Base-by-base conservation (phyloP, 92 coral and sea anemone species). In the Zoanthus gigantus region DNA sequence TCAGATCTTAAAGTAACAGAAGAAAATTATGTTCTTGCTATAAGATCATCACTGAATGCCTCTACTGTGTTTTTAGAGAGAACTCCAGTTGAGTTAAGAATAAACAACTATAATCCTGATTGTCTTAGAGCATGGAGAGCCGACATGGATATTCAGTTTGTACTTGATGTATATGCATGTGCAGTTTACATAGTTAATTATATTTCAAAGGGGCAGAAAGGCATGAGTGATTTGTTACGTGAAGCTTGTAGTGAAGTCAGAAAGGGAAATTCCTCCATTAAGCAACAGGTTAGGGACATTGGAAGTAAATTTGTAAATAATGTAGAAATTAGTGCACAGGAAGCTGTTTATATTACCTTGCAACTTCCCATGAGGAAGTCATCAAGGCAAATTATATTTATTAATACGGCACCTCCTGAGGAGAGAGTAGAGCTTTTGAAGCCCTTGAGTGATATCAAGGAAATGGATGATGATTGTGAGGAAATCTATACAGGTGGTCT, bases 291-390 rank as follows among this genome's bases (percentile, higher is more conserved):
- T 37, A 37, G 74, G 76, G 42, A 89, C 84, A 58, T 92, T 90
- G 32, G 89, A 86, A 78, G 74, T 15, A 77, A 74, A 37, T 37
- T 37, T 37, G 42, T 37, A 37, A 37, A 37, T 37, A 37, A 37
- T 37, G 42, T 37, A 37, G 42, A 37, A 37, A 37, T 37, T 37
- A 37, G 42, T 37, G 42, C 42, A 37, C 42, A 37, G 42, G 42
- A 37, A 37, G 42, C 42, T 37, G 42, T 37, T 37, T 37, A 37
- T 37, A 37, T 37, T 37, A 37, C 42, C 57, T 76, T 81, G 71
- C 93, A 87, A 74, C 69, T 87, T 17, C 90, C 93, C 71, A 90
- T 87, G 93, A 87, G 93, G 82, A 90, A 84, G 79, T 69, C 90
- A 72, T 90, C 90, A 31, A 34, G 84, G 52, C 83, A 91, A 69